phyloP scores from a whole-genome alignment of 2,797 vertebrate species.

The Enteromius trimaculatus region DNA sequence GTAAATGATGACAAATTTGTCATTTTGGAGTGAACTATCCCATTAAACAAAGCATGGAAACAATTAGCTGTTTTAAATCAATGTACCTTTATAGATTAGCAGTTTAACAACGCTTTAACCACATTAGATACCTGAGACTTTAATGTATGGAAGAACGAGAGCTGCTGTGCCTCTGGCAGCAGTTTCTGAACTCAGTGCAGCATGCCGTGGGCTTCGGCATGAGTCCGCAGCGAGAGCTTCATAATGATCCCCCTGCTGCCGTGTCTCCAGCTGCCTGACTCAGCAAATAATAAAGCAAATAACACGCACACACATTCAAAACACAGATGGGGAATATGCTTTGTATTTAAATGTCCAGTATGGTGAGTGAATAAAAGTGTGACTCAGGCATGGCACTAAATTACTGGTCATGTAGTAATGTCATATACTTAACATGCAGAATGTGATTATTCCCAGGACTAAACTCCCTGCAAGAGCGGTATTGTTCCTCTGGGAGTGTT shows the following conservation, averaged over 20 bases:
- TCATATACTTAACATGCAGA: conserved; percentile 31
- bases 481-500: conserved; percentile 50
- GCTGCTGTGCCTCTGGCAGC: conserved; percentile 34
- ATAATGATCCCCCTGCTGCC: conserved; percentile 48
- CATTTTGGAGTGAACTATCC: not conserved
- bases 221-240: conserved; percentile 39
- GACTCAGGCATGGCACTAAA: not conserved
- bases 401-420: conserved; percentile 27
- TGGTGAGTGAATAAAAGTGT: conserved; percentile 8
- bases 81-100: not conserved
- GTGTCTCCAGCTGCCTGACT: conserved; percentile 47
- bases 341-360: conserved; percentile 12
- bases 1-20: not conserved
- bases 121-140: conserved; percentile 21
- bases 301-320: conserved; percentile 32
- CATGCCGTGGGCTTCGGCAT: conserved; percentile 27
- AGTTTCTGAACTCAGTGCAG: conserved; percentile 42
- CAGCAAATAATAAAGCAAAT: conserved; percentile 45
- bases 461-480: conserved; percentile 45
- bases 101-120: not conserved
- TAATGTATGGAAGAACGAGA: conserved; percentile 21
- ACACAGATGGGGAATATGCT: conserved; percentile 9
- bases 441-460: conserved; percentile 26
- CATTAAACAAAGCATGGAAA: not conserved
- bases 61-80: not conserved